Percentiles rank a stretch among this genome's conserved stretches.
phyloP scores from a whole-genome alignment of 1,140 invertebrate species.

The Platyura marginata region DNA sequence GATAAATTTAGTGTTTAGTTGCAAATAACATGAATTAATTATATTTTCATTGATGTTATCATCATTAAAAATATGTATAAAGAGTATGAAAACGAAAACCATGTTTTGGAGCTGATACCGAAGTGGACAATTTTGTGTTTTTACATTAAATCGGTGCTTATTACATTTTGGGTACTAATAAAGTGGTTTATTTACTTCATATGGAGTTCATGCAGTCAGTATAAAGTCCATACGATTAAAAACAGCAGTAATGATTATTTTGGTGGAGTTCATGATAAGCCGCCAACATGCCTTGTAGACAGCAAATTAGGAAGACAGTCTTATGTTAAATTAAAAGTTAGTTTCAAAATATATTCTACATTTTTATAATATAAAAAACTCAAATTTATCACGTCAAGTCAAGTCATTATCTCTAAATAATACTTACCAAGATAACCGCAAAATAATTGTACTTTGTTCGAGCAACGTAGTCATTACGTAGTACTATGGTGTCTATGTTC shows the following conservation, averaged over 20 bases:
- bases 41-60: too few relatives aligned
- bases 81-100: neutral
- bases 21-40: too few relatives aligned
- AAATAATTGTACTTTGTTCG: too few relatives aligned
- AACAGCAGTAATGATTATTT: neutral
- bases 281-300: conserved; percentile 37
- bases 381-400: too few relatives aligned
- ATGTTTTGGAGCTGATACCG: conserved; percentile 1
- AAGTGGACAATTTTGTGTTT: neutral
- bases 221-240: neutral
- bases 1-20: too few relatives aligned
- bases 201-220: neutral
- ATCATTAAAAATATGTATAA: too few relatives aligned
- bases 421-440: too few relatives aligned
- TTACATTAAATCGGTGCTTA: conserved; percentile 1
- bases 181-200: conserved; percentile 1
- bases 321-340: conserved; percentile 45
- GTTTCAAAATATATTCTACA: conserved; percentile 7
- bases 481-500: too few relatives aligned
- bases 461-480: too few relatives aligned
- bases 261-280: conserved; percentile 28
- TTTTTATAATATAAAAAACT: too few relatives aligned
- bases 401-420: too few relatives aligned
- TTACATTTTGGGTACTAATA: conserved; percentile 1
- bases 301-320: conserved; percentile 37